Evolutionary conservation across 2,888 invertebrate species (phyloP).

Genomic region (Drosophila formosana): DNA sequence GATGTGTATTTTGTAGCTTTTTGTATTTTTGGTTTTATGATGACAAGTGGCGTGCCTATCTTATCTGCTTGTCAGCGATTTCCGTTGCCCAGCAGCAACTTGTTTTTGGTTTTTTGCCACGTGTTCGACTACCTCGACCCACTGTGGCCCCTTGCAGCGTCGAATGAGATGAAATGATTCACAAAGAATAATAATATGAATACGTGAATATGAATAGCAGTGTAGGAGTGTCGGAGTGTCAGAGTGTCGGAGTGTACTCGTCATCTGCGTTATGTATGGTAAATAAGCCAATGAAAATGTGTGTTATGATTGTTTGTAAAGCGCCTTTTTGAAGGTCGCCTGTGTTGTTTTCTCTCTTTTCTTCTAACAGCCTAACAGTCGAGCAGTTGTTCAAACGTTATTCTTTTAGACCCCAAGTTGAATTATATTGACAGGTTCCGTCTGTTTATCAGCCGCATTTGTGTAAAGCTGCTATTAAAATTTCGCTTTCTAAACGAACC

Average conservation of each 20-base stretch:
- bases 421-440: slow-evolving; percentile 15
- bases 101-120: not conserved
- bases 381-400: slow-evolving; percentile 47
- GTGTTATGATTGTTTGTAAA: slow-evolving; percentile 51
- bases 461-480: slow-evolving; percentile 15
- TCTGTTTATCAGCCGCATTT: slow-evolving; percentile 13
- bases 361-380: not conserved
- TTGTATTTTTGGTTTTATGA: slow-evolving; percentile 24
- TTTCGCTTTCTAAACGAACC: slow-evolving; percentile 34
- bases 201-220: slow-evolving; percentile 4
- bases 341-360: not conserved
- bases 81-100: slow-evolving; percentile 11
- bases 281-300: slow-evolving; percentile 28
- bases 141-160: slow-evolving; percentile 6
- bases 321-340: slow-evolving; percentile 43
- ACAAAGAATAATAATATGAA: slow-evolving; percentile 17
- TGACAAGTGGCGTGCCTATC: slow-evolving; percentile 42
- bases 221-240: not conserved
- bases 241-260: not conserved
- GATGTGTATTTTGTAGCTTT: not conserved
- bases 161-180: slow-evolving; percentile 27
- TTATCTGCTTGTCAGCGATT: slow-evolving; percentile 47
- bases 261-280: not conserved
- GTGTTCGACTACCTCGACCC: slow-evolving; percentile 18
- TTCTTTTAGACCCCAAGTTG: not conserved